Conservation (phyloP, 2,113 vertebrate genomes). For the Piprites chloris region DNA sequence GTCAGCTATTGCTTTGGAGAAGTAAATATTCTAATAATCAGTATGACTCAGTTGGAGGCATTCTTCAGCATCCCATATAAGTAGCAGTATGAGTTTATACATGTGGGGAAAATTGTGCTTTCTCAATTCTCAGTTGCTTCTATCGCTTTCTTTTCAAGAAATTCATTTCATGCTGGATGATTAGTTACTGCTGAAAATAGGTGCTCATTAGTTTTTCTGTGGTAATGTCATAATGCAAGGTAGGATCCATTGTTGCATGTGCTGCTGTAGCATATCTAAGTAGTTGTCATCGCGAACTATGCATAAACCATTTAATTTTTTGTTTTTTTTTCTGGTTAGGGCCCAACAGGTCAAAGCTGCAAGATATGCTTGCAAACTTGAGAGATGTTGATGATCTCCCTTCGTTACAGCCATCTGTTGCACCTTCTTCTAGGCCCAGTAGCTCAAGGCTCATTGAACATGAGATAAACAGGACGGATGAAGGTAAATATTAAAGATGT, state of each 20-base stretch:
- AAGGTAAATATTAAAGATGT: slow-evolving; percentile 76
- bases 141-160: slow-evolving; percentile 57
- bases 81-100: slow-evolving; percentile 27
- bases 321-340: slow-evolving; percentile 74
- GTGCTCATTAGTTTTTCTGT: slow-evolving; percentile 45
- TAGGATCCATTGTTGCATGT: slow-evolving; percentile 58
- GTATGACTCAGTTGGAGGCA: not conserved
- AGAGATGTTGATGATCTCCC: slow-evolving; percentile 94
- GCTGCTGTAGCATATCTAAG: slow-evolving; percentile 14
- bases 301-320: slow-evolving; percentile 42
- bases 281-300: not conserved
- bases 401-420: slow-evolving; percentile 90
- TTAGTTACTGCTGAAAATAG: slow-evolving; percentile 52
- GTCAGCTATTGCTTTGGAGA: slow-evolving; percentile 16
- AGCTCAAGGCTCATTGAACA: slow-evolving; percentile 88
- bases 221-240: not conserved
- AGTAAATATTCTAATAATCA: slow-evolving; percentile 35
- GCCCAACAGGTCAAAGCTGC: slow-evolving; percentile 95
- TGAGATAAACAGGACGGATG: slow-evolving; percentile 87
- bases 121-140: slow-evolving; percentile 49
- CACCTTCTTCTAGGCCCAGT: slow-evolving; percentile 85
- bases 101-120: not conserved
- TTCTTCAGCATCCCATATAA: slow-evolving; percentile 52
- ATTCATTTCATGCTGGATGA: slow-evolving; percentile 64
- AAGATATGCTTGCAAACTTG: slow-evolving; percentile 98